Evolutionary conservation across 2,113 vertebrate genomes (phyloP).

Genomic region (Oplegnathus fasciatus): DNA sequence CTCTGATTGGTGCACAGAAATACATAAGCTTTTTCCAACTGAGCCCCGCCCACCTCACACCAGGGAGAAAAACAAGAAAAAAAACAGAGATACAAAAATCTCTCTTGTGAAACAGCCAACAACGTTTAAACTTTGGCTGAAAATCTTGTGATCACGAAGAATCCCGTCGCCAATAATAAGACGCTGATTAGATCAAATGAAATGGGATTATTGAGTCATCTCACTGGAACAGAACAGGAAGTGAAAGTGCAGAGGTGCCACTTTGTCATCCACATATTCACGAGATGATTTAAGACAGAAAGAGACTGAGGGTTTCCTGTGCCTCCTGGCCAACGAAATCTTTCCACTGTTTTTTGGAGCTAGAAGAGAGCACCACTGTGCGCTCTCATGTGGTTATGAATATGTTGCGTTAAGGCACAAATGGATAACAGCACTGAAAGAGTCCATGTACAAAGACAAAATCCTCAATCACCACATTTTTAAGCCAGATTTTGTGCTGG

Average conservation of each 20-base stretch:
- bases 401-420: background rate
- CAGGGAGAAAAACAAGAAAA: background rate
- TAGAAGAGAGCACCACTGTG: background rate
- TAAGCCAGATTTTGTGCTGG: background rate
- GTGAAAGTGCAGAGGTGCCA: background rate
- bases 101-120: background rate
- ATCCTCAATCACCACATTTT: background rate
- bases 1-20: too few species aligned
- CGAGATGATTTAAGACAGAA: background rate
- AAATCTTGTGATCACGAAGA: background rate
- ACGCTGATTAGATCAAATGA: background rate
- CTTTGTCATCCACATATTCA: background rate
- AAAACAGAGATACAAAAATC: background rate
- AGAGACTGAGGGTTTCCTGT: background rate
- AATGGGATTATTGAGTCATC: background rate
- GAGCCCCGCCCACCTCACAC: background rate
- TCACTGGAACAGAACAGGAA: background rate
- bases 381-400: background rate
- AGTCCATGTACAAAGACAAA: background rate
- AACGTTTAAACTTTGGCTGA: background rate
- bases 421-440: background rate
- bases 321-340: background rate
- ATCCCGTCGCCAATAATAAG: background rate
- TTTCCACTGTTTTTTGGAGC: slow-evolving; percentile 3
- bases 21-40: background rate